These are phyloP conservation scores for Pseudorasbora parva DNA, from an alignment of 2,113 vertebrate genomes.

Conservation along the genomic window DNA sequence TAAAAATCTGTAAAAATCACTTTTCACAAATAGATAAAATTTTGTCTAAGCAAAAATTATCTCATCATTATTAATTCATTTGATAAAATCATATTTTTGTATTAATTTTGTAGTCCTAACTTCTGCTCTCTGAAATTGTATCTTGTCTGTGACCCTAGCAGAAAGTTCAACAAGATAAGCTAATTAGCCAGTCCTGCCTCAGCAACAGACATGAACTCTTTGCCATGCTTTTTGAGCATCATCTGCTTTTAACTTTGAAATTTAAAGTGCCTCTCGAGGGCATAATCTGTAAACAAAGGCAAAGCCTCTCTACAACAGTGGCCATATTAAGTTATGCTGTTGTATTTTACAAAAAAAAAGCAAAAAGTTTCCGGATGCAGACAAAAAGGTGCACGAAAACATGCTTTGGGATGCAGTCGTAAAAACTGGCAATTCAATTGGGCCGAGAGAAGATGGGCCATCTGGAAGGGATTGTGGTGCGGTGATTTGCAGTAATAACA, in stretches of 20 bases:
- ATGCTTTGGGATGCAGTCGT: slow-evolving; percentile 52
- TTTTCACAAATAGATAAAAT: no score
- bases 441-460: slow-evolving; percentile 65
- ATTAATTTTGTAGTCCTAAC: not conserved
- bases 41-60: no score
- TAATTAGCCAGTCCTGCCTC: slow-evolving; percentile 16
- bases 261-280: slow-evolving; percentile 41
- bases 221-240: slow-evolving; percentile 56
- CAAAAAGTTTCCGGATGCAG: slow-evolving; percentile 44
- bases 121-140: not conserved
- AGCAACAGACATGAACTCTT: slow-evolving; percentile 13
- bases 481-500: slow-evolving; percentile 68
- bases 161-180: slow-evolving; percentile 18
- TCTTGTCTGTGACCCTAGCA: not conserved
- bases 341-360: slow-evolving; percentile 46
- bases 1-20: no score
- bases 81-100: not conserved
- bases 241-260: slow-evolving; percentile 52
- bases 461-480: slow-evolving; percentile 70
- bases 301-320: slow-evolving; percentile 31
- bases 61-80: no score
- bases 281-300: slow-evolving; percentile 10
- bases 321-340: slow-evolving; percentile 42
- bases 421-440: slow-evolving; percentile 69
- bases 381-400: slow-evolving; percentile 35